Evolutionary conservation across 2,797 vertebrate species (phyloP).

Genomic region (Enteromius unitaeniatus): DNA sequence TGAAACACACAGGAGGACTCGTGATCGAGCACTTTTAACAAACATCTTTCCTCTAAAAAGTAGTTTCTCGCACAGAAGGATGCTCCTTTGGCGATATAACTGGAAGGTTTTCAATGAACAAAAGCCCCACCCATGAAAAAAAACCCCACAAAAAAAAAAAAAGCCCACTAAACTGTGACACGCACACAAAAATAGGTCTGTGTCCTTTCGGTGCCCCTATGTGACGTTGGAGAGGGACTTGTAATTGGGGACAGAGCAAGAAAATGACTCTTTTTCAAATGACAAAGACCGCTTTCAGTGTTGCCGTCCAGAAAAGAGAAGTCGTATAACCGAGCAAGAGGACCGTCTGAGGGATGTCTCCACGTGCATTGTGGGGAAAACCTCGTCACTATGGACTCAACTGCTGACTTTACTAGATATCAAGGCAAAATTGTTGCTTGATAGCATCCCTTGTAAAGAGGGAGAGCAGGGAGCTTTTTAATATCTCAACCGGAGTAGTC

Average conservation of each 20-base stretch:
- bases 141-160: not conserved
- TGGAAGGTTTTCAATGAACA: slow-evolving; percentile 36
- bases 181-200: slow-evolving; percentile 34
- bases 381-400: slow-evolving; percentile 32
- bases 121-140: slow-evolving; percentile 1
- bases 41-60: slow-evolving; percentile 48
- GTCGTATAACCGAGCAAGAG: slow-evolving; percentile 53
- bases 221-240: slow-evolving; percentile 40
- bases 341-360: slow-evolving; percentile 49
- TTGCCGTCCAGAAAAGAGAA: slow-evolving; percentile 52
- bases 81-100: slow-evolving; percentile 1
- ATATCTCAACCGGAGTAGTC: slow-evolving; percentile 41
- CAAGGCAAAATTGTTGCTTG: slow-evolving; percentile 24
- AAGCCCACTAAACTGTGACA: slow-evolving; percentile 26
- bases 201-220: slow-evolving; percentile 44
- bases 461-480: slow-evolving; percentile 39
- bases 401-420: slow-evolving; percentile 42
- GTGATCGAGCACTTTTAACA: slow-evolving; percentile 60
- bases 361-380: slow-evolving; percentile 43
- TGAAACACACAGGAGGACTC: slow-evolving; percentile 55
- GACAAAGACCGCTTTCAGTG: slow-evolving; percentile 62
- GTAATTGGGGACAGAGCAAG: slow-evolving; percentile 63
- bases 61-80: slow-evolving; percentile 44
- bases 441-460: slow-evolving; percentile 32
- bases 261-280: slow-evolving; percentile 61